Conservation (phyloP, 2,113 vertebrate species). For the Ammospiza nelsoni region DNA sequence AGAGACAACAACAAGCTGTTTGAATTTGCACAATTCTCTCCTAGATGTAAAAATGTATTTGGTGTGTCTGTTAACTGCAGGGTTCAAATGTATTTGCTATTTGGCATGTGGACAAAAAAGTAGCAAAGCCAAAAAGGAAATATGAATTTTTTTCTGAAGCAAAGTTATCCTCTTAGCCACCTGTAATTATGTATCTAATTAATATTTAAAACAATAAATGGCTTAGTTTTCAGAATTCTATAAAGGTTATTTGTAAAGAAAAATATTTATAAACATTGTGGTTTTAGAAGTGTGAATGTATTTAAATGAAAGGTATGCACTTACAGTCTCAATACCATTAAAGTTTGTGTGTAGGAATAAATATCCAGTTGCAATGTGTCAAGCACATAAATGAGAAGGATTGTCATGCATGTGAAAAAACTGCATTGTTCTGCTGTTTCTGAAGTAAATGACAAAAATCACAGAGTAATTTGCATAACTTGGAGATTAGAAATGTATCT, state of each 20-base stretch:
- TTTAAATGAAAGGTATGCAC: not conserved
- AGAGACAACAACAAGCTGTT: not conserved
- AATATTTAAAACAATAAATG: not conserved
- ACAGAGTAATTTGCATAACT: conserved; percentile 78
- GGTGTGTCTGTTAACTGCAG: not conserved
- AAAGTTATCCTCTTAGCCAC: not conserved
- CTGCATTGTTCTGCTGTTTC: conserved; percentile 75
- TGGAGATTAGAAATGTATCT: conserved; percentile 78
- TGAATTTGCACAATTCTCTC: not conserved
- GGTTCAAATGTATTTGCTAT: not conserved
- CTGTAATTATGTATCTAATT: not conserved
- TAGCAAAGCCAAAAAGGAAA: not conserved
- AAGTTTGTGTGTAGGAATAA: conserved; percentile 19
- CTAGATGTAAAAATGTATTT: not conserved
- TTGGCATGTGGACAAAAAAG: not conserved
- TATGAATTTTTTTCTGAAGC: not conserved
- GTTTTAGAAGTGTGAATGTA: not conserved
- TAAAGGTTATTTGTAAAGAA: not conserved
- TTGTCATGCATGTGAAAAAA: conserved; percentile 59
- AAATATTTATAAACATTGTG: not conserved
- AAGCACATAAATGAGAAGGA: conserved; percentile 57
- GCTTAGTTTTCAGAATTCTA: not conserved
- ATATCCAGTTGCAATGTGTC: conserved; percentile 46
- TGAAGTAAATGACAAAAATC: conserved; percentile 77
- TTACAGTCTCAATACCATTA: not conserved